Evolutionary conservation across 2,888 invertebrate genomes (phyloP), one percentile per base, ranked within the genome.

Genomic region (Meganola albula): DNA sequence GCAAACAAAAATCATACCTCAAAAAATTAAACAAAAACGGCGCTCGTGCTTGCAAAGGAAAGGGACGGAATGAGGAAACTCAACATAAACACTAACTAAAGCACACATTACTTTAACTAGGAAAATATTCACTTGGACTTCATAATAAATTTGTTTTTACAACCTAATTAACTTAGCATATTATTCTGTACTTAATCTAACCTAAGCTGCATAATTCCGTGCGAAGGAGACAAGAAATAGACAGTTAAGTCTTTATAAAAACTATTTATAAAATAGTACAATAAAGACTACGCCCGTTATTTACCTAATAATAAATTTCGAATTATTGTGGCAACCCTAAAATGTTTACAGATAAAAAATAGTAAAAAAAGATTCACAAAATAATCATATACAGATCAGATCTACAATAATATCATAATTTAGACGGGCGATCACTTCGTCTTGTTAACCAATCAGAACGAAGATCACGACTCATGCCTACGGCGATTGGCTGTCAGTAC

Each of bases 261-360:
- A 78, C 83, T 83, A 82, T 82, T 82, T 79, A 53, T 66, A 39
- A 78, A 83, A 83, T 83, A 83, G 82, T 74, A 63, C 54, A 69
- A 74, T 73, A 79, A 79, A 82, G 74, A 69, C 57, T 59, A 56
- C 63, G 68, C 69, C 67, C 63, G 20, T 7, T 2, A 20, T 30
- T 31, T 34, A 27, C 4, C 7, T 22, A 30, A 34, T 23, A 25
- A 35, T 24, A 31, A 34, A 38, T 16, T 32, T 43, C 26, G 5
- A 29, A 22, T 14, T 21, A 11, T 27, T 24, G 31, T 39, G 45
- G 24, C 6, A 14, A 24, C 14, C 26, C 12, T 43, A 25, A 34
- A n/a, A 21, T n/a, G n/a, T n/a, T 12, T 26, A 27, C 10, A 22
- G 37, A 34, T n/a, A n/a, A n/a, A n/a, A n/a, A n/a, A n/a, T n/a